Conservation (phyloP, 2,113 vertebrate species). For the Paradoxurus hermaphroditus region DNA sequence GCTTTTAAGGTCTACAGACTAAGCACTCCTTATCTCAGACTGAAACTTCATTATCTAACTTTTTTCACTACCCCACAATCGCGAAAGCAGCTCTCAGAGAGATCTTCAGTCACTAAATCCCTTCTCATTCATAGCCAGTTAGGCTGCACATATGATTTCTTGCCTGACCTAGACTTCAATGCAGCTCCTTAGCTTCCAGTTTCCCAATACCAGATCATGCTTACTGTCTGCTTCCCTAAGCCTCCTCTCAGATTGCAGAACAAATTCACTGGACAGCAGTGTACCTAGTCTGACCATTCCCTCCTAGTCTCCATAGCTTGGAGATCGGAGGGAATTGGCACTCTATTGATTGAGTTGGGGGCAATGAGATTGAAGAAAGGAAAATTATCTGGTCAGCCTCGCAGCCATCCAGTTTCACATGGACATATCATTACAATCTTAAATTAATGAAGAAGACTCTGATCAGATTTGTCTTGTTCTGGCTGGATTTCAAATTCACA, state of each 20-base stretch:
- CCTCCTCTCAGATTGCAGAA: background rate
- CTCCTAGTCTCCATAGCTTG: too few species aligned
- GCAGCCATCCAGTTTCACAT: background rate
- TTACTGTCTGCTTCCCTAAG: background rate
- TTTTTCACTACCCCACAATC: background rate
- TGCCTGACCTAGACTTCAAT: background rate
- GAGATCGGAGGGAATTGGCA: background rate
- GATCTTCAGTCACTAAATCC: background rate
- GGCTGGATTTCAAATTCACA: constrained; percentile 20
- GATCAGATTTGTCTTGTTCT: background rate
- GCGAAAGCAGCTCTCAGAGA: background rate
- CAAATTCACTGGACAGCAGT: background rate
- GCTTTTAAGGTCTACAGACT: background rate
- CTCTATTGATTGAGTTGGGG: background rate
- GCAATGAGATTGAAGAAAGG: background rate
- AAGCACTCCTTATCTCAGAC: background rate
- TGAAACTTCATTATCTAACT: background rate
- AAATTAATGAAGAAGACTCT: background rate
- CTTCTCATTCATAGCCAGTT: background rate
- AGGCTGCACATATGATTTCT: background rate
- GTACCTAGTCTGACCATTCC: background rate
- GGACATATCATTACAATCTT: background rate
- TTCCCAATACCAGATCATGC: background rate
- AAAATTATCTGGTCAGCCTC: background rate
- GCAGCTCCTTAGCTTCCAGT: background rate